Percentiles rank a stretch among this genome's conserved stretches.
Conservation (phyloP, 2,888 invertebrate species). For the Dysmachus trigonus region DNA sequence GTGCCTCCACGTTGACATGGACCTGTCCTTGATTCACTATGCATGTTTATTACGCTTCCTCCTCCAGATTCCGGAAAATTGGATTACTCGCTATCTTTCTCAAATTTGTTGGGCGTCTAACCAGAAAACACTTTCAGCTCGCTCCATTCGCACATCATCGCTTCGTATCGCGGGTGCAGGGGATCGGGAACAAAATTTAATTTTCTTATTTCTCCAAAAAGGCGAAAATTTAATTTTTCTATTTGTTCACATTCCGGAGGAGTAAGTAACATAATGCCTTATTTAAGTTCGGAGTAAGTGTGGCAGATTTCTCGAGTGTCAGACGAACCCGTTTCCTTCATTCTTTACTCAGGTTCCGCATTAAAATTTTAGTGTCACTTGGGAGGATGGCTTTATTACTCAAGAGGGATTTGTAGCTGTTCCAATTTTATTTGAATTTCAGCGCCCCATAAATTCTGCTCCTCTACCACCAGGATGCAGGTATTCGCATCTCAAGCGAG, state of each 20-base stretch:
- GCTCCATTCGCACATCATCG: neutral
- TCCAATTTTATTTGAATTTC: neutral
- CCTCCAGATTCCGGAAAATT: neutral
- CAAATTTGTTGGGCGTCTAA: neutral
- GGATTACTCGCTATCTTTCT: neutral
- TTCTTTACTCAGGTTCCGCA: neutral
- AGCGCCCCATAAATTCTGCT: neutral
- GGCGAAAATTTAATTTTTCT: conserved; percentile 10
- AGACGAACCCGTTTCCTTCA: neutral
- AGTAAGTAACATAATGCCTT: neutral
- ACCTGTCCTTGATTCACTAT: neutral
- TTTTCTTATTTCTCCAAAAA: neutral
- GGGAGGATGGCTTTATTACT: conserved; percentile 13
- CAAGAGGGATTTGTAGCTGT: neutral
- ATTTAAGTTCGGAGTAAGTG: neutral
- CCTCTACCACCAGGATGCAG: neutral
- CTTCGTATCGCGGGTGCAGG: neutral
- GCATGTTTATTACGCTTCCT: neutral
- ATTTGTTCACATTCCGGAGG: neutral
- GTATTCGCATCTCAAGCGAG: neutral
- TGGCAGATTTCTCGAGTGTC: neutral
- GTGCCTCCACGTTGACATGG: neutral
- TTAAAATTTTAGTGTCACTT: conserved; percentile 14
- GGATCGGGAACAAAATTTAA: neutral
- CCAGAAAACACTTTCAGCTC: neutral